Base-by-base conservation (phyloP, 2,888 invertebrate genomes). In the Anthophora plumipes region DNA sequence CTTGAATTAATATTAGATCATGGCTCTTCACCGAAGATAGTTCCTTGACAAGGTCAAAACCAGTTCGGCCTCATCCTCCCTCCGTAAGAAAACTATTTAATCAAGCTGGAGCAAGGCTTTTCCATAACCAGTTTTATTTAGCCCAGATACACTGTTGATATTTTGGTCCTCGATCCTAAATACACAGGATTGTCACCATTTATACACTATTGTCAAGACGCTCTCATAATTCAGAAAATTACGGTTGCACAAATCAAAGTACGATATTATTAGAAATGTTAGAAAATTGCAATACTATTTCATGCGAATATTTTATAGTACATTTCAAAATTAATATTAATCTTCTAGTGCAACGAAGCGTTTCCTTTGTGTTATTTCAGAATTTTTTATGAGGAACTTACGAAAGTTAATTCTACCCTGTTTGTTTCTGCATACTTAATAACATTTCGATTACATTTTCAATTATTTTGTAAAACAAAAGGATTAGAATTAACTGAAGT, bases 41-140 rank as follows among this genome's bases (percentile, higher is more conserved):
- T 69, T 77, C 79, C 41, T 57, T 70, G 60, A 55, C 71, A 67
- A 83, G 83, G 81, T 77, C 74, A 63, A 77, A 81, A 85, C 84
- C 84, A 75, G 77, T 83, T 85, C 84, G 83, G 71, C 82, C n/a
- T n/a, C 85, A 83, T 78, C 84, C 79, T 82, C 81, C 84, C 79
- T 82, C 80, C 77, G 79, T 84, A 87, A 88, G 86, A 89, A 87
- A 89, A 86, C 83, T 77, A 31, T 31, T 31, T 31, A 82, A 71
- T 70, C 76, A 37, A 61, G 86, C 66, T 71, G 68, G 77, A 31
- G 67, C 79, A 77, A 81, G 85, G 78, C 67, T 89, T 88, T 89
- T 89, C 86, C 89, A 87, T 87, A 87, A 89, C 84, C 85, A 84
- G 87, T 89, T 87, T 86, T 48, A 85, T 88, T 88, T 89, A 85